Conservation (phyloP, 2,888 invertebrate genomes). For the Brenthis ino region DNA sequence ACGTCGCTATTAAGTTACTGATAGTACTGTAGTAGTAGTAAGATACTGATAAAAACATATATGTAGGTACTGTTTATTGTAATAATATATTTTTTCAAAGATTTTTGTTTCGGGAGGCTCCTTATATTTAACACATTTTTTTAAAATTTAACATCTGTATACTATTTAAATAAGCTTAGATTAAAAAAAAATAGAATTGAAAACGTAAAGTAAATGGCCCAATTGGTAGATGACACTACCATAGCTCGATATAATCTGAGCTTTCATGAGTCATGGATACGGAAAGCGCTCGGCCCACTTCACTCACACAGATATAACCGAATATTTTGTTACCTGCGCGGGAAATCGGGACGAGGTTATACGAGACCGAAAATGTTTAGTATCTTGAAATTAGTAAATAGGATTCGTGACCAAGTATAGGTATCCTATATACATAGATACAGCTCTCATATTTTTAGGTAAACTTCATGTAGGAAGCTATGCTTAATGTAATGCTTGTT, state of each 20-base stretch:
- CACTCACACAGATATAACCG: conserved; percentile 76
- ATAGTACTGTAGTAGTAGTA: too few relatives aligned
- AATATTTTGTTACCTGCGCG: conserved; percentile 76
- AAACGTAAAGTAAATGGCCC: neutral
- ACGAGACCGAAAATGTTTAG: conserved; percentile 34
- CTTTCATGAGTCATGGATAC: conserved; percentile 59
- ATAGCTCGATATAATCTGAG: conserved; percentile 47
- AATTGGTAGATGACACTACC: conserved; percentile 13
- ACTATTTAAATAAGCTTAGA: too few relatives aligned
- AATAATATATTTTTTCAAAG: too few relatives aligned
- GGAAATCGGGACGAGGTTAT: conserved; percentile 56
- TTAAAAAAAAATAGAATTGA: neutral
- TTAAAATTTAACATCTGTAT: too few relatives aligned
- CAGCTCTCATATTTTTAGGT: too few relatives aligned
- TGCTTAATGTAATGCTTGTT: neutral
- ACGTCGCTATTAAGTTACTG: too few relatives aligned
- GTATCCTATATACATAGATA: neutral
- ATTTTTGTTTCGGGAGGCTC: too few relatives aligned
- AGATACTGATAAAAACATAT: too few relatives aligned
- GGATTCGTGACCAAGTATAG: neutral
- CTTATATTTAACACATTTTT: too few relatives aligned
- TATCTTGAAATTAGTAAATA: neutral
- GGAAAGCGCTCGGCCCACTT: conserved; percentile 75
- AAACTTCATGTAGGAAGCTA: too few relatives aligned
- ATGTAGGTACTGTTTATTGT: too few relatives aligned